These are phyloP conservation scores for Bicyclus anynana DNA, from an alignment of 1,140 invertebrate species.

Conservation along the genomic window DNA sequence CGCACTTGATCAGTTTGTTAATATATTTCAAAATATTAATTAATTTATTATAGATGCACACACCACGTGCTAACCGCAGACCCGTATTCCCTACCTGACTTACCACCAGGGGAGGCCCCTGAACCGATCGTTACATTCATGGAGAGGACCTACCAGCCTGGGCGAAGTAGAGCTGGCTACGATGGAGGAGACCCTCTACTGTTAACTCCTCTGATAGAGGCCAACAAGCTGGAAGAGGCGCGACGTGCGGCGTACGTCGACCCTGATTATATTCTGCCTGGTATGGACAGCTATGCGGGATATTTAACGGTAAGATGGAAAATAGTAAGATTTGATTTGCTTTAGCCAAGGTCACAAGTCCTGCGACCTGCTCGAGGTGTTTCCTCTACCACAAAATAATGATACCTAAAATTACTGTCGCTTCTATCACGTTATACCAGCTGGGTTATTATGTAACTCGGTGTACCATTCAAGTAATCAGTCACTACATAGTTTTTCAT, in stretches of 20 bases:
- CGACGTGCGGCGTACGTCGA: slow-evolving; percentile 61
- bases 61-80: slow-evolving; percentile 33
- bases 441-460: too few species aligned
- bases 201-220: slow-evolving; percentile 57
- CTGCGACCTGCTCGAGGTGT: too few species aligned
- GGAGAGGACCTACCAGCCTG: slow-evolving; percentile 53
- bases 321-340: too few species aligned
- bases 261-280: slow-evolving; percentile 52
- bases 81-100: slow-evolving; percentile 41
- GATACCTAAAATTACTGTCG: too few species aligned
- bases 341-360: too few species aligned
- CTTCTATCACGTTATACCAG: too few species aligned
- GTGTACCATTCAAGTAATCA: too few species aligned
- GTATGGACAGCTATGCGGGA: slow-evolving; percentile 67
- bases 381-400: too few species aligned
- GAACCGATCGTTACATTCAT: slow-evolving; percentile 63
- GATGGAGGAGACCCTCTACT: slow-evolving; percentile 60
- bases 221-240: slow-evolving; percentile 58
- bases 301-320: slow-evolving; percentile 67
- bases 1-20: too few species aligned
- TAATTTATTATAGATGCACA: slow-evolving; percentile 33
- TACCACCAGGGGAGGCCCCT: slow-evolving; percentile 60
- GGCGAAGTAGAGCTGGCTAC: slow-evolving; percentile 31
- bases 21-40: background rate
- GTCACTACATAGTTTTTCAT: too few species aligned